phyloP scores from a whole-genome alignment of 37 sponge, comb jelly and placozoan species.

The Crambe crambe region DNA sequence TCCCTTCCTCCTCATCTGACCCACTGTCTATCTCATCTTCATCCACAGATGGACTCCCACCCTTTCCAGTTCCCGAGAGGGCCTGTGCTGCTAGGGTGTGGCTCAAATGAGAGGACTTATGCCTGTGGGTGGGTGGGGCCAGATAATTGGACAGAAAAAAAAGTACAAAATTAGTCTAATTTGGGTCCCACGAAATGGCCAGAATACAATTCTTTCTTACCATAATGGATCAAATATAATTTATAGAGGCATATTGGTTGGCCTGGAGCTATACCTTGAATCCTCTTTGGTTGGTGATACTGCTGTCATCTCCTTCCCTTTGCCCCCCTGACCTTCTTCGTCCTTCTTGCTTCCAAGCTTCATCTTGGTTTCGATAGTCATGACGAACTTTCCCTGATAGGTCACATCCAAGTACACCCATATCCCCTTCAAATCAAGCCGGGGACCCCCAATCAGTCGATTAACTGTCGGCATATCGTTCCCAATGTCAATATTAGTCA shows the following conservation, averaged over 20 bases:
- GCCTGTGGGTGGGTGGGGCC: background rate
- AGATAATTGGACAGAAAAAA: background rate
- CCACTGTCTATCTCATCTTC: conserved; percentile 75
- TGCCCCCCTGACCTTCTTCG: conserved; percentile 16
- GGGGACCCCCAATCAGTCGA: conserved; percentile 24
- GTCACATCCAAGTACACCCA: conserved; percentile 79
- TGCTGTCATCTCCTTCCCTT: conserved; percentile 15
- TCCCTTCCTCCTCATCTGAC: conserved; percentile 53
- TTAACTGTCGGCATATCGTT: conserved; percentile 66
- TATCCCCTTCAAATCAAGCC: conserved; percentile 60
- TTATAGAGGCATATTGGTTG: no score
- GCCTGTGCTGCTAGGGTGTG: conserved; percentile 18
- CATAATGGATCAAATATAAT: no score
- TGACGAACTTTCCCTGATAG: conserved; percentile 78
- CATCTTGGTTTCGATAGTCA: conserved; percentile 85
- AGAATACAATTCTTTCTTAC: no score
- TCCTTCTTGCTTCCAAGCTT: conserved; percentile 37
- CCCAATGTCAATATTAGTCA: conserved; percentile 78
- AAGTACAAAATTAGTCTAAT: no score
- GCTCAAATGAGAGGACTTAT: background rate
- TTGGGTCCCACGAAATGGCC: no score
- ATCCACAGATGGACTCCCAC: background rate
- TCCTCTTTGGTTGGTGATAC: background rate
- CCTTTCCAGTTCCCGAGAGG: background rate
- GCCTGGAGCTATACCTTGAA: no score